Base-by-base conservation (phyloP, 2,797 vertebrate species). In the Heliangelus exortis region DNA sequence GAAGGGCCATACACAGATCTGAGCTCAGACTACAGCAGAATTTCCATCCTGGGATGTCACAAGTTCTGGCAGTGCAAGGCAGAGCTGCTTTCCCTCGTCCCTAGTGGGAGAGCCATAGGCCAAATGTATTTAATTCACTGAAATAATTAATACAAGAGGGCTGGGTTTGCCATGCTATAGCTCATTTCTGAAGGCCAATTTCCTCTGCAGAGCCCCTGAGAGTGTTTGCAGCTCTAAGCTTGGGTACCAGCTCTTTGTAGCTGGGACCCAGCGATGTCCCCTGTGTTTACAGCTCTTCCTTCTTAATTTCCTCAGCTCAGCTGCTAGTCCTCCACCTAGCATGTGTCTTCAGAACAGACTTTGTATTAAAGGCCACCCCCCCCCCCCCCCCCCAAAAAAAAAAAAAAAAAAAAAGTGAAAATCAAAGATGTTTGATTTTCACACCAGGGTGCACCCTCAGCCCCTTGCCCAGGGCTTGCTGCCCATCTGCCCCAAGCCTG, bases 1-100 rank as follows among this genome's bases (percentile, higher is more conserved):
- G 6, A 25, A 50, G 0, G 0, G 16, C 41, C 6, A 0, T 3
- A 7, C 9, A 3, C 15, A 55, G 58, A 3, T 6, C 4, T 23
- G 43, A 43, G n/a, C 51, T 73, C 13, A 51, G n/a, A 15, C 29
- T 15, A 45, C 57, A 59, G 48, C 73, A 71, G 25, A 7, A 19
- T 69, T 50, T 36, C 68, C 19, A 17, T 25, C 22, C 47, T 63
- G 59, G 63, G 67, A 39, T 87, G 55, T 29, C 67, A 41, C 21
- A 17, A 25, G n/a, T 47, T 59, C 53, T 47, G 63, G 12, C 51
- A 79, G 59, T 21, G 34, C 67, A 55, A 4, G 29, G 55, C 50
- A 19, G 48, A 87, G 58, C 36, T 34, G 5, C 55, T 68, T 87
- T 74, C 65, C 28, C 20, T 29, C 23, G 9, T 86, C 48, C 81